phyloP scores from a whole-genome alignment of 2,113 vertebrate genomes.

The Cettia cetti region DNA sequence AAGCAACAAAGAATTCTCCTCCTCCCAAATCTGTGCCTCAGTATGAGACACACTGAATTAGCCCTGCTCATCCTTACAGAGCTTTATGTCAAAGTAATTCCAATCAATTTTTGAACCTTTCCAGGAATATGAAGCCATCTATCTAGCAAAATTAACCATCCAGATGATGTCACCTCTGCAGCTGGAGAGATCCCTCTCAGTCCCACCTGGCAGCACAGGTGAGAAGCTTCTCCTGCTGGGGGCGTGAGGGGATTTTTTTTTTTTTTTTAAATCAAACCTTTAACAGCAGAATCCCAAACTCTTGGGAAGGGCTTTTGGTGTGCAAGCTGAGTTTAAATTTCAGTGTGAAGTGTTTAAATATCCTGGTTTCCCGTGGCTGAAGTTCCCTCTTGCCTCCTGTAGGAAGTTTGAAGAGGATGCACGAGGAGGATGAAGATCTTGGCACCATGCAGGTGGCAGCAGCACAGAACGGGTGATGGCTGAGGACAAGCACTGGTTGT shows the following conservation, averaged over 20 bases:
- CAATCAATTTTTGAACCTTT: not conserved
- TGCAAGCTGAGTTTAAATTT: not conserved
- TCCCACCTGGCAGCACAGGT: conserved; percentile 90
- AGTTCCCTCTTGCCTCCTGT: not conserved
- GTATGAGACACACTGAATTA: not conserved
- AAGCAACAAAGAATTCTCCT: not conserved
- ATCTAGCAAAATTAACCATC: conserved; percentile 96
- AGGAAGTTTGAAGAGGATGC: conserved; percentile 92
- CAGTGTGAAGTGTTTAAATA: accelerated
- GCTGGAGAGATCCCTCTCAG: conserved; percentile 87
- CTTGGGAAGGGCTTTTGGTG: not conserved
- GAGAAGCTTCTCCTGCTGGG: not conserved
- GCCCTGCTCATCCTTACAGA: not conserved
- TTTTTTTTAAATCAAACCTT: not conserved
- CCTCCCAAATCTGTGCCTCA: not conserved
- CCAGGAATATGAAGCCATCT: conserved; percentile 99
- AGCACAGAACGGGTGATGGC: conserved; percentile 85
- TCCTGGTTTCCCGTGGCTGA: not conserved
- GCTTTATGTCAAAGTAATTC: not conserved
- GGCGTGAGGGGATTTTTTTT: not conserved
- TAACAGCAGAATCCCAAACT: not conserved
- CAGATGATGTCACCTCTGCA: conserved; percentile 98
- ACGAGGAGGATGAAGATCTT: conserved; percentile 94
- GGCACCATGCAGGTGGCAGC: conserved; percentile 90
- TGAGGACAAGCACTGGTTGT: not conserved